These are phyloP conservation scores for Bufo bufo DNA, from an alignment of 2,113 vertebrate species.

Conservation along the genomic window DNA sequence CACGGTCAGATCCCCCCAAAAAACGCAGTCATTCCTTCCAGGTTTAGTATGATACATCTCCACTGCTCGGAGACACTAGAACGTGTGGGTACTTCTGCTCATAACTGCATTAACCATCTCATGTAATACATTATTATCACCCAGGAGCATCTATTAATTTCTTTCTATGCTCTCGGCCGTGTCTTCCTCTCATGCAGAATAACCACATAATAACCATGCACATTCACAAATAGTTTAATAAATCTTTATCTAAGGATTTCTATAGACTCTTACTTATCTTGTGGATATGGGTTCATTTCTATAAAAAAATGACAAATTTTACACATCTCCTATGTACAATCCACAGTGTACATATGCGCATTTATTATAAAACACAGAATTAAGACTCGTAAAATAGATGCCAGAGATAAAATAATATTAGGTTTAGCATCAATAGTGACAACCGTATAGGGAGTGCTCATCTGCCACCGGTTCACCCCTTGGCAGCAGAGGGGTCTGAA, in stretches of 20 bases:
- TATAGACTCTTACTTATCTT: slow-evolving; percentile 84
- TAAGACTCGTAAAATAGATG: slow-evolving; percentile 82
- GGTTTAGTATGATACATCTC: background rate
- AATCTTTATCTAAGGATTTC: slow-evolving; percentile 77
- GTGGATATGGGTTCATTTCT: slow-evolving; percentile 81
- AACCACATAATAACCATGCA: slow-evolving; percentile 65
- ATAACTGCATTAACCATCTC: background rate
- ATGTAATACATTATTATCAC: background rate
- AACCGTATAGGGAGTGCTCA: slow-evolving; percentile 69
- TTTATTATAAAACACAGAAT: slow-evolving; percentile 91
- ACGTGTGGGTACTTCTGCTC: background rate
- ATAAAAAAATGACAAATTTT: slow-evolving; percentile 92
- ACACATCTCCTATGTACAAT: slow-evolving; percentile 99
- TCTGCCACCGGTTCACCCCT: slow-evolving; percentile 1
- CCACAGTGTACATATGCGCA: slow-evolving; percentile 90
- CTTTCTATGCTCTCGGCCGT: background rate
- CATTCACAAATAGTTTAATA: slow-evolving; percentile 84
- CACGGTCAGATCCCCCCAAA: background rate
- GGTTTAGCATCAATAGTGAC: slow-evolving; percentile 74
- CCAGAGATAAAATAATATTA: slow-evolving; percentile 75
- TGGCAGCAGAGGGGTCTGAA: slow-evolving; percentile 57
- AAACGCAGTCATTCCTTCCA: background rate
- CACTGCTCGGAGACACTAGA: background rate
- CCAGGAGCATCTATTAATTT: slow-evolving; percentile 10
- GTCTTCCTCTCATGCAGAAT: background rate